Evolutionary conservation across 92 coral and sea anemone genomes (phyloP), one percentile per base, ranked within the genome.

Genomic region (Porites rus): DNA sequence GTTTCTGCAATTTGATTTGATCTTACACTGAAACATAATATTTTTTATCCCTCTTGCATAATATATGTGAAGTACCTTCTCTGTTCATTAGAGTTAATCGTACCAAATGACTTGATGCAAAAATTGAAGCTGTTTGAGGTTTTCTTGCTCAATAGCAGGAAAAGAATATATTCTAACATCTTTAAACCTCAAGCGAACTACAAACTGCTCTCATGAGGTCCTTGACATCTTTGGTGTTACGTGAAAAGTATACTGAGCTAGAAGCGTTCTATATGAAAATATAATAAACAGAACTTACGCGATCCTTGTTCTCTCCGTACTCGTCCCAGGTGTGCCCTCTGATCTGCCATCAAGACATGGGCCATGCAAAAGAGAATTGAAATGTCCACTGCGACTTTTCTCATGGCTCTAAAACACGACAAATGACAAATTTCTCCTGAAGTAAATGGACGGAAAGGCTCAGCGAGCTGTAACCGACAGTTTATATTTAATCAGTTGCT

Each of bases 281-380:
- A 81, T 4, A 43, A 21, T 0, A 53, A 1, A 9, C 31, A 70
- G 9, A 17, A 70, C 86, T 81, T 81, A 81, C 86, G 28, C 7
- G 77, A 6, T 13, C 53, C 22, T 13, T 63, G 74, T 10, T 81
- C 86, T 16, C 86, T 70, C 14, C 86, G 78, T 0, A 12, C 6
- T 6, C 86, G 68, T 28, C 58, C 31, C 38, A 0, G 20, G 70
- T 58, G 54, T 8, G 31, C 59, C 20, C 25, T 16, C 61, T 14
- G 43, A 79, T 10, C 52, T 13, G 77, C 78, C 1, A 77, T 56
- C 51, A 69, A 56, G 8, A n/a, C 86, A 69, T 21, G 69, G 51
- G 60, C 5, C 61, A 46, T 0, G 75, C 46, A 59, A n/a, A 54
- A 56, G 43, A 69, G 58, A 58, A 81, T 31, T 2, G 71, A 25